Percentiles rank a stretch among this genome's conserved stretches.
These are phyloP conservation scores for Entelurus aequoreus DNA, from an alignment of 2,113 vertebrate genomes.

Conservation along the genomic window DNA sequence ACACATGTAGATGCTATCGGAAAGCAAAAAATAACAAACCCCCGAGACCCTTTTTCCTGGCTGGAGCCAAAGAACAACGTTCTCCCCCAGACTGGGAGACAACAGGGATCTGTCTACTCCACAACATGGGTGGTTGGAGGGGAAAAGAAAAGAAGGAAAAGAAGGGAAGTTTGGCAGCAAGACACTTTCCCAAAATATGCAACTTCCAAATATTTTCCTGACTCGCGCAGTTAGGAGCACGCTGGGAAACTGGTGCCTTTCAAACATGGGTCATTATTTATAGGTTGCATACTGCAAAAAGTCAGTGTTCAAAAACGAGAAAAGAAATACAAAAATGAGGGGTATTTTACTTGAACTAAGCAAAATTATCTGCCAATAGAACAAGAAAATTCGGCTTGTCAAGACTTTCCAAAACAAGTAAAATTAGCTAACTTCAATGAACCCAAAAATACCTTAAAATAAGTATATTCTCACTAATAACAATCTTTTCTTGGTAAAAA, in stretches of 20 bases:
- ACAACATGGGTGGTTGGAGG: conserved; percentile 45
- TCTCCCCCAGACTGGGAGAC: conserved; percentile 62
- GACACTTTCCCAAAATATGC: conserved; percentile 24
- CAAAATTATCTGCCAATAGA: no score
- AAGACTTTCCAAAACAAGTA: no score
- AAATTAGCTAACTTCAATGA: no score
- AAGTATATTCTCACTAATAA: no score
- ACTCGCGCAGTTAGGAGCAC: conserved; percentile 6
- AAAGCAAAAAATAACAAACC: conserved; percentile 82
- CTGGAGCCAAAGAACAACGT: conserved; percentile 84
- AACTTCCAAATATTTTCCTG: conserved; percentile 38
- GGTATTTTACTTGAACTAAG: no score
- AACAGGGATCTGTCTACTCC: conserved; percentile 46
- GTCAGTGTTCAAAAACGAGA: no score
- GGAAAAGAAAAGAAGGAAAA: conserved; percentile 24
- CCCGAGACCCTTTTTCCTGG: conserved; percentile 80
- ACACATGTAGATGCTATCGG: conserved; percentile 77
- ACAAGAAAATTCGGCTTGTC: no score
- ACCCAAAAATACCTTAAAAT: no score
- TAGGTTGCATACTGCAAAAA: neutral
- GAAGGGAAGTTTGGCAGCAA: conserved; percentile 25
- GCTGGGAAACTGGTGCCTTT: neutral
- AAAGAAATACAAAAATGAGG: no score
- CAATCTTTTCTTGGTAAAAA: no score
- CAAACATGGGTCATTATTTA: neutral